Base-by-base conservation (phyloP, 37 sponge, comb jelly and placozoan genomes). In the Amphimedon queenslandica region DNA sequence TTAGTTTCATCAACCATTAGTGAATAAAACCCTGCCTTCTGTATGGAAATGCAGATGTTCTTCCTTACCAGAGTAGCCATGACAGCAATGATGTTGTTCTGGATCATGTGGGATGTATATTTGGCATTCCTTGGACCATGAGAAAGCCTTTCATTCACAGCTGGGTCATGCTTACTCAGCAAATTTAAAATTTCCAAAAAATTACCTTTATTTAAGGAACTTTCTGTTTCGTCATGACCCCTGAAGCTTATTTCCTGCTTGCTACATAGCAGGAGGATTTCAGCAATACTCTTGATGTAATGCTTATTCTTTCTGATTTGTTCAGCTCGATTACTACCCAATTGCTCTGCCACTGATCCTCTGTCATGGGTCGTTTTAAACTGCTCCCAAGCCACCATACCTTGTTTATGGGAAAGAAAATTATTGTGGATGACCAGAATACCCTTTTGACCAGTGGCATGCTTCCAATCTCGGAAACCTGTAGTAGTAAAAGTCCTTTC, bases 91-190 rank as follows among this genome's bases (percentile, higher is more conserved):
- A 88, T 77, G 67, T 63, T 41, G 71, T 77, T 82, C 70, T 77
- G 88, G 43, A 85, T 85, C 29, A 57, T 79, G 73, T 70, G 74
- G 47, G 87, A 87, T 21, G 81, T 86, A 70, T 86, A 86, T 28
- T 63, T 67, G 25, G 81, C 87, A 80, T 86, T 73, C 51, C 70
- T 71, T 41, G 87, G 81, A 41, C 76, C 80, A 64, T 66, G 40
- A 11, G 5, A 34, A 20, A 82, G 61, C 55, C 70, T 70, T 21
- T 77, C 55, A 21, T 55, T 24, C 27, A 87, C 67, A 57, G 80
- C 66, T 66, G 58, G 69, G 65, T 82, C 88, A 87, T 81, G 87
- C 20, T 74, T 73, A 35, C 67, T 77, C 61, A 86, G 56, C 8
- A 80, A 57, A 55, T 64, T 37, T 51, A 88, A 70, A 55, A 87